Base-by-base conservation (phyloP, 2,888 invertebrate species). In the Campoplex nolae region DNA sequence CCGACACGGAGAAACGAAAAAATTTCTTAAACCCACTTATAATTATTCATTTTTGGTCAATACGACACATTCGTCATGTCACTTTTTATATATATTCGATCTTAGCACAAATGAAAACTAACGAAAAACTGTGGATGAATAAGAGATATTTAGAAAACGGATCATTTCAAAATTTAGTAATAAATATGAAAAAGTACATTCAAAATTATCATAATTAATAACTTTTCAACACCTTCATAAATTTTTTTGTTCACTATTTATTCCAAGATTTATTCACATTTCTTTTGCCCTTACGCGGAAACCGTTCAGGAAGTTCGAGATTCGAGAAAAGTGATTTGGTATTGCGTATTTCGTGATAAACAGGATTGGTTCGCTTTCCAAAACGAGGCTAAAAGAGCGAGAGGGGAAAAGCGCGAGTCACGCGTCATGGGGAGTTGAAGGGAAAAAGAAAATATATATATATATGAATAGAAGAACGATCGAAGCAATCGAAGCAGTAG, bases 331-430 rank as follows among this genome's bases (percentile, higher is more conserved):
- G 76, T 62, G 62, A 4, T 62, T 76, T 62, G 32, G 13, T 45
- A 62, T 76, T 62, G 75, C 42, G 76, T 76, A 76, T 65, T 75
- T 75, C 54, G 84, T 65, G 65, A 84, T 84, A 75, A 65, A 76
- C 76, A 45, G 76, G 58, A 42, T 73, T 65, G 8, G 32, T 76
- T 62, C 32, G 28, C 42, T 62, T 32, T 32, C 62, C 16, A 62
- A 32, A 62, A 62, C 62, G 32, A 62, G 62, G 2, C 32, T 32
- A 32, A 23, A 70, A 38, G 35, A 70, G 58, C 62, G 68, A 82
- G 38, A 68, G 74, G 54, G 16, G 56, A 58, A 65, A 42, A 82
- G 76, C 3, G 65, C 42, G 42, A 42, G 71, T 54, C 45, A 82
- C 23, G 62, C n/a, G 58, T 76, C 58, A 23, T 38, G 70, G 32